Conservation (phyloP, 2,888 invertebrate species). For the Epicampocera succincta region DNA sequence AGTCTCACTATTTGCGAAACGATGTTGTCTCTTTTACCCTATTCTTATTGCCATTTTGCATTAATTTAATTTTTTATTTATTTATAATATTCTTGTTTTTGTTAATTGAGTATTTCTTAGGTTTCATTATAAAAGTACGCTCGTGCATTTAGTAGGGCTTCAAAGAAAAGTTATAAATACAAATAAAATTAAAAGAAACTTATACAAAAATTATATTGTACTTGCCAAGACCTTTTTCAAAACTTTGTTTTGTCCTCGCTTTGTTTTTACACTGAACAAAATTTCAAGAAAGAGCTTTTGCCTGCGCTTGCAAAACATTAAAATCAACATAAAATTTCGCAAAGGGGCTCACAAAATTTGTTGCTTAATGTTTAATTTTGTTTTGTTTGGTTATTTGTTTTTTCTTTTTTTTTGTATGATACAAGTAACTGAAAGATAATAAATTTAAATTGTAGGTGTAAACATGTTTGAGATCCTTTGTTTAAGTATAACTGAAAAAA, state of each 20-base stretch:
- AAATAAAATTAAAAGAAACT: not conserved
- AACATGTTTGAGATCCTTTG: slow-evolving; percentile 54
- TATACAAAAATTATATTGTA: not conserved
- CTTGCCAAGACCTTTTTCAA: slow-evolving; percentile 55
- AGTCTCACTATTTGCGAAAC: too few species aligned
- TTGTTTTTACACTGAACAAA: slow-evolving; percentile 24
- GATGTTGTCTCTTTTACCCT: too few species aligned
- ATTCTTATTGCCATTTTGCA: too few species aligned
- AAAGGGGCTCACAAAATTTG: slow-evolving; percentile 63
- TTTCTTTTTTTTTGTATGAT: not conserved
- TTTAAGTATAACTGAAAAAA: slow-evolving; percentile 14
- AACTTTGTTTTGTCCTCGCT: slow-evolving; percentile 47
- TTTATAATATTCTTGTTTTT: slow-evolving; percentile 1
- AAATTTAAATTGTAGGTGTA: not conserved
- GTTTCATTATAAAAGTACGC: slow-evolving; percentile 54
- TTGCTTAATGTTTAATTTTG: not conserved
- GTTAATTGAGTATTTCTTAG: slow-evolving; percentile 41
- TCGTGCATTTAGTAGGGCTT: slow-evolving; percentile 49
- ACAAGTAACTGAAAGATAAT: not conserved
- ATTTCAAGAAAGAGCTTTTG: slow-evolving; percentile 61
- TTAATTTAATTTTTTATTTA: slow-evolving; percentile 3
- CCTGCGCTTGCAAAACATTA: not conserved
- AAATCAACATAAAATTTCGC: slow-evolving; percentile 46
- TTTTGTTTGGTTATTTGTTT: too few species aligned
- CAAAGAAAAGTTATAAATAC: slow-evolving; percentile 5